Conservation (phyloP, 2,797 vertebrate species). For the Enteromius thamalakanensis region DNA sequence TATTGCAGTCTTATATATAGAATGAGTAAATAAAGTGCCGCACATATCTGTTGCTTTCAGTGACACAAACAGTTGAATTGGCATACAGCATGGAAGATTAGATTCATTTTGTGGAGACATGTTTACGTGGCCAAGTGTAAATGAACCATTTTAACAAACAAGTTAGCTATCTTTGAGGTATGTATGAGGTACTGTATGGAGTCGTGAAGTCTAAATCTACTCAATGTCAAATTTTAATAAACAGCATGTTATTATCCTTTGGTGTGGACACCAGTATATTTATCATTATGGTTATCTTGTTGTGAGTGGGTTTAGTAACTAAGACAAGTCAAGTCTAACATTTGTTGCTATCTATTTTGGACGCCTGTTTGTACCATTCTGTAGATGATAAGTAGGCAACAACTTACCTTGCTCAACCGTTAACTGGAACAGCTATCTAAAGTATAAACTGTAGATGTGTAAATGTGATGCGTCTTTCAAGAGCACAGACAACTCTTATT, state of each 20-base stretch:
- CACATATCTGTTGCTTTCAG: not conserved
- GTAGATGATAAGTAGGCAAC: not conserved
- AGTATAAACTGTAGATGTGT: not conserved
- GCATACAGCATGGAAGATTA: not conserved
- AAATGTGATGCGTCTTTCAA: not conserved
- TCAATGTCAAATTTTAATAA: not conserved
- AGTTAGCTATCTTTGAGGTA: not conserved
- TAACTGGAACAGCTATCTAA: not conserved
- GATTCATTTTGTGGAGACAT: not conserved
- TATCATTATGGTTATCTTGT: not conserved
- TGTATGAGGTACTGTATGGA: no score
- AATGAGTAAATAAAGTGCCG: not conserved
- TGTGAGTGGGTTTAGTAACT: not conserved
- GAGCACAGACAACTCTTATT: not conserved
- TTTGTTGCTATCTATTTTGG: not conserved
- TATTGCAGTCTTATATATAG: not conserved
- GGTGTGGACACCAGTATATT: not conserved
- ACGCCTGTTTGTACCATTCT: not conserved
- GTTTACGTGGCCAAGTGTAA: not conserved
- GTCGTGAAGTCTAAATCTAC: not conserved
- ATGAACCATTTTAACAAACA: not conserved
- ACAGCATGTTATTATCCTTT: not conserved
- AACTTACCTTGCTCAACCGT: not conserved
- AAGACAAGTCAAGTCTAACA: not conserved
- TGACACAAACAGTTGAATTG: not conserved